Base-by-base conservation (phyloP, 2,888 invertebrate genomes). In the Allygus modestus region DNA sequence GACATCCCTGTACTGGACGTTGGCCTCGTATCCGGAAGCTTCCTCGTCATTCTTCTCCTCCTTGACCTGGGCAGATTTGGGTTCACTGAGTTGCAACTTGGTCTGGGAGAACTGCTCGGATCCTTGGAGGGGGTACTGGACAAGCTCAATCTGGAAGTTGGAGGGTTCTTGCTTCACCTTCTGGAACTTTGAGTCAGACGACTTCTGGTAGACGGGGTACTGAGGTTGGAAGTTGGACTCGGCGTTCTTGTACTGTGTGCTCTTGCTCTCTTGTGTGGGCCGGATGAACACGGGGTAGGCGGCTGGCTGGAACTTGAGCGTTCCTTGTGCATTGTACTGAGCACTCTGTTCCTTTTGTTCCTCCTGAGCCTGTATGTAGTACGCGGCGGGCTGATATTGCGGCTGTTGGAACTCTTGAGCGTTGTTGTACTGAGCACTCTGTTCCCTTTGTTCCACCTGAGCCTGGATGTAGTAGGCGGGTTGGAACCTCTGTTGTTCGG, bases 21-120 rank as follows among this genome's bases (percentile, higher is more conserved):
- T 51, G 20, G 79, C 79, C 58, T 79, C 54, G 58, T 33, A 79
- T 51, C 77, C 79, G 12, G 58, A 31, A 0, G 23, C 33, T n/a
- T 79, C 54, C 31, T 77, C 75, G 28, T 23, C 61, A 28, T 28
- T 51, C 26, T 77, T 23, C 37, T 65, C 43, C 31, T 51, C 43
- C 79, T 33, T 51, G 20, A 7, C n/a, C 58, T 51, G 54, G 17
- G n/a, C 75, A 20, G 75, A n/a, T 37, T 77, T 77, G 17, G 26
- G 46, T 12, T 43, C 77, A 9, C 5, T 37, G 41, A 46, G 75
- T 28, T 77, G 46, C 26, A 46, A 26, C 77, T 77, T 43, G 58
- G 79, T 54, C 58, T 79, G 79, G n/a, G 54, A 20, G 79, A 79
- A 79, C 58, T 79, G 54, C 28, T 58, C 26, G 12, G 54, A 54